phyloP scores from a whole-genome alignment of 2,797 vertebrate species.

The Rhinella marina region DNA sequence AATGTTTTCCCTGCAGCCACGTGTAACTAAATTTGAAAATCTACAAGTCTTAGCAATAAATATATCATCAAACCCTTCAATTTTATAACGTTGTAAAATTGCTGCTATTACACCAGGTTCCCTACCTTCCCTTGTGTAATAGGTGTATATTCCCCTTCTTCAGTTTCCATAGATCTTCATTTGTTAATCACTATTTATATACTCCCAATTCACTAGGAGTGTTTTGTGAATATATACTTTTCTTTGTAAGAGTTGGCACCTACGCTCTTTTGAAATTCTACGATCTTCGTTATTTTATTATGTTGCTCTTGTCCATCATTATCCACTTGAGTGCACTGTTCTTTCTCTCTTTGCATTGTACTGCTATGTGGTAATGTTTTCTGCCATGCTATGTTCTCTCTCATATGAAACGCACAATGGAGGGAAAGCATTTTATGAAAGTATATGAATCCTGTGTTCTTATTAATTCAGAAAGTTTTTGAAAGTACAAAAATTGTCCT shows the following conservation, averaged over 20 bases:
- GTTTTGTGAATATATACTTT: slow-evolving; percentile 19
- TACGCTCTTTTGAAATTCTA: background rate
- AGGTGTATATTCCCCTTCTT: background rate
- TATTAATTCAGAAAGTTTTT: background rate
- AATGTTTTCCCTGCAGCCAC: no score
- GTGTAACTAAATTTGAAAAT: background rate
- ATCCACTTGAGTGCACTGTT: slow-evolving; percentile 43
- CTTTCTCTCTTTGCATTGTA: slow-evolving; percentile 24
- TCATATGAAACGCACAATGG: background rate
- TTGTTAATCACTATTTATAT: slow-evolving; percentile 14
- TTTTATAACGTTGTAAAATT: background rate
- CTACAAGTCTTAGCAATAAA: background rate
- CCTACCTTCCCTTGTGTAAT: background rate
- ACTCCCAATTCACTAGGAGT: background rate
- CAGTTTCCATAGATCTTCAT: background rate
- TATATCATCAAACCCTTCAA: background rate
- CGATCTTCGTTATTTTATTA: slow-evolving; percentile 24
- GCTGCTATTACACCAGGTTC: background rate
- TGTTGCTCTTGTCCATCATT: slow-evolving; percentile 37
- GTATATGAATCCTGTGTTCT: background rate
- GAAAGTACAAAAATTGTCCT: background rate
- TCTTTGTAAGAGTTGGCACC: background rate
- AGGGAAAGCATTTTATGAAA: slow-evolving; percentile 19
- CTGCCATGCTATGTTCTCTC: background rate
- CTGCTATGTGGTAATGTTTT: slow-evolving; percentile 12